These are phyloP conservation scores for Gandaritis pyraliata DNA, from an alignment of 2,888 invertebrate species.

Conservation along the genomic window DNA sequence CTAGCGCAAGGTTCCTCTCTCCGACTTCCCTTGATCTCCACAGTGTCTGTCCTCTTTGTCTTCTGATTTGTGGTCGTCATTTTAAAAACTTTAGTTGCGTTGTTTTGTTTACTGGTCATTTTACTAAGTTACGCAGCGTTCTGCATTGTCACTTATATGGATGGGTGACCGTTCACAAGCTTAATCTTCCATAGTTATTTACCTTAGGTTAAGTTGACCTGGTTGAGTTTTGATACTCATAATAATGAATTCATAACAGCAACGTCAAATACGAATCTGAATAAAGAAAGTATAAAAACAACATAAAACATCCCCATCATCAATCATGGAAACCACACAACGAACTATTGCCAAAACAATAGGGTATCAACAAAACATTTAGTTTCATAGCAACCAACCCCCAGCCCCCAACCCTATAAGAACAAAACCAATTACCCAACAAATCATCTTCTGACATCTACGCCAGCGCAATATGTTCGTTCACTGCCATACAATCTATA, in stretches of 20 bases:
- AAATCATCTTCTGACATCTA: constrained; percentile 83
- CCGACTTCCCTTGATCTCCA: no score
- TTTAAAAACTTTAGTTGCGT: no score
- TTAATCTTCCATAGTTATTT: no score
- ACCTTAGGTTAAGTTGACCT: no score
- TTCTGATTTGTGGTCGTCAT: no score
- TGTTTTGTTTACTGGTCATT: no score
- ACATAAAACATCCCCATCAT: constrained; percentile 49
- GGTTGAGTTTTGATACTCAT: no score
- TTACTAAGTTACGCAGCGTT: no score
- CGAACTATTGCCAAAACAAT: constrained; percentile 64
- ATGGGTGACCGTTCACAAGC: no score
- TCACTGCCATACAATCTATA: constrained; percentile 44
- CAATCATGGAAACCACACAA: constrained; percentile 47
- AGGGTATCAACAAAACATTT: constrained; percentile 74
- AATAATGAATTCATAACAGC: neutral
- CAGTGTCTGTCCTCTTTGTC: no score
- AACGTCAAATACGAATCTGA: constrained; percentile 17
- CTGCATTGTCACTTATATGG: no score
- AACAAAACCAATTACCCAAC: constrained; percentile 81
- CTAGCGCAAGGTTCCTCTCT: no score
- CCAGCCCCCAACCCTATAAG: constrained; percentile 71
- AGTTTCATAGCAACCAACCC: constrained; percentile 61
- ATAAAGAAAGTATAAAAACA: constrained; percentile 31
- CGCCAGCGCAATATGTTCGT: constrained; percentile 81